These are phyloP conservation scores for Melanerpes formicivorus DNA, from an alignment of 2,113 vertebrate genomes.

Conservation along the genomic window DNA sequence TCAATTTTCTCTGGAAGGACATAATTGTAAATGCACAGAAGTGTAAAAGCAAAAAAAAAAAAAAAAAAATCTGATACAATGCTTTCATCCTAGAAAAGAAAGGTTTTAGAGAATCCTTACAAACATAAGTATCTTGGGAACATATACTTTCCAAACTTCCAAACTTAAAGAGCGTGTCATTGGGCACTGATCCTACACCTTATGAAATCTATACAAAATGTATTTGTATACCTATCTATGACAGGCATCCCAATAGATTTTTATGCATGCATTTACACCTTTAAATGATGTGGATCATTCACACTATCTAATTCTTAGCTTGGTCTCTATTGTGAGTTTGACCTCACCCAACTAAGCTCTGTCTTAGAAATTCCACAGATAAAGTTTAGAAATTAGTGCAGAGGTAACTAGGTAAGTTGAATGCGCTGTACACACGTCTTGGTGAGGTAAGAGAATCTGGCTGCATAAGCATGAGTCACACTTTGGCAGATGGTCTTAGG, in stretches of 20 bases:
- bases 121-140: not conserved
- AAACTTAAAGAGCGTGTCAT: not conserved
- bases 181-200: not conserved
- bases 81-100: not conserved
- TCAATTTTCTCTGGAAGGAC: not conserved
- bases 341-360: not conserved
- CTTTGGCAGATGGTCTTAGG: not conserved
- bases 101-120: not conserved
- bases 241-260: not conserved
- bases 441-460: not conserved
- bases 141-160: not conserved
- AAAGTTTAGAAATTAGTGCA: not conserved
- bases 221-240: not conserved
- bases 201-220: not conserved
- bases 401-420: not conserved
- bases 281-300: not conserved
- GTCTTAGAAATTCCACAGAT: not conserved
- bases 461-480: not conserved
- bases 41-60: not conserved
- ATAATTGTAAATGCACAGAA: not conserved
- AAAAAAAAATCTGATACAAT: not conserved
- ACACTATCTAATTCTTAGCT: not conserved
- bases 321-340: not conserved
- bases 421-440: not conserved
- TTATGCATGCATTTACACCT: not conserved